phyloP scores from a whole-genome alignment of 1,140 invertebrate species.

The Drosophila erecta region DNA sequence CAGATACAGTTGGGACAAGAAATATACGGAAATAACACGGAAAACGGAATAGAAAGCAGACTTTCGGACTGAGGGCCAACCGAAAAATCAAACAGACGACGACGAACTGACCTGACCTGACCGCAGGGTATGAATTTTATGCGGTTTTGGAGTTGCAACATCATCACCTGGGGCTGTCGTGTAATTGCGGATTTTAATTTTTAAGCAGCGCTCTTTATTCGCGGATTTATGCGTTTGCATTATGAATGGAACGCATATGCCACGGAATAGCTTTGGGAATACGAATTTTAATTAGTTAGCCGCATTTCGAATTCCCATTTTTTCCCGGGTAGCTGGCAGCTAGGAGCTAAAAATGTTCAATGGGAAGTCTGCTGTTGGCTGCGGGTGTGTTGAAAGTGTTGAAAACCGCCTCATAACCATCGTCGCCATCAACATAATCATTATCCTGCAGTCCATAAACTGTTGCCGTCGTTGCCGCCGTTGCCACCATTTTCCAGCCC shows the following conservation, averaged over 20 bases:
- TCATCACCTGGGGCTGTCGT: slow-evolving; percentile 19
- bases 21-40: not conserved
- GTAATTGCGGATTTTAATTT: slow-evolving; percentile 74
- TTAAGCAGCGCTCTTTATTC: slow-evolving; percentile 69
- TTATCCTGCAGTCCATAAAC: slow-evolving; percentile 23
- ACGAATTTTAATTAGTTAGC: slow-evolving; percentile 64
- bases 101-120: not conserved
- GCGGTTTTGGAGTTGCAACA: not conserved
- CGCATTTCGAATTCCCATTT: slow-evolving; percentile 52
- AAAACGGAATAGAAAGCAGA: slow-evolving; percentile 2
- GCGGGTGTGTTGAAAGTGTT: slow-evolving; percentile 8
- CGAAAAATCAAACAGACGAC: slow-evolving; percentile 8
- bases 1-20: not conserved
- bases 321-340: not conserved
- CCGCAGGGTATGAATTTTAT: slow-evolving; percentile 12
- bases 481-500: slow-evolving; percentile 1
- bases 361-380: slow-evolving; percentile 15
- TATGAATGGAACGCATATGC: slow-evolving; percentile 60
- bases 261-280: slow-evolving; percentile 3
- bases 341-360: slow-evolving; percentile 22
- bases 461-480: not conserved
- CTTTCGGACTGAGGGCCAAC: not conserved
- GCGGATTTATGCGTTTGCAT: slow-evolving; percentile 73
- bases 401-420: not conserved
- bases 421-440: slow-evolving; percentile 2